Evolutionary conservation across 2,113 vertebrate genomes (phyloP).

Genomic region (Ia io): DNA sequence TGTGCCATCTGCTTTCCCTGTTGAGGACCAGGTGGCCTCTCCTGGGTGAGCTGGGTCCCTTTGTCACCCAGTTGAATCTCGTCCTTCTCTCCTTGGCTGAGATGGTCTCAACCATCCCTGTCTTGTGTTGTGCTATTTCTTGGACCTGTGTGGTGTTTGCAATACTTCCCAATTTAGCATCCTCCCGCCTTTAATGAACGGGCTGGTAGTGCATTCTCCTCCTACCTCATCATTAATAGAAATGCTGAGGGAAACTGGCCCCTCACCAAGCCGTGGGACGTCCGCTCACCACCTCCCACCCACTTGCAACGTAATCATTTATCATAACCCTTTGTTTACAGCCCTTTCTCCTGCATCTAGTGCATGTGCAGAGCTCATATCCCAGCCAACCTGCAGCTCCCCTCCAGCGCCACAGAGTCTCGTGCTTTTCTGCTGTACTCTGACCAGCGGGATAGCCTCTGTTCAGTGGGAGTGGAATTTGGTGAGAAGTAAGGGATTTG

Average conservation of each 20-base stretch:
- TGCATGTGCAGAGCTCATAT: not conserved
- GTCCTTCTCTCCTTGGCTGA: not conserved
- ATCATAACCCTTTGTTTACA: slow-evolving; percentile 67
- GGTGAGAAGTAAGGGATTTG: not conserved
- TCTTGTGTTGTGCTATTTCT: not conserved
- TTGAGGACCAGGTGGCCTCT: not conserved
- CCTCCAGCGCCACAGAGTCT: not conserved
- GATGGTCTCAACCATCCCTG: not conserved
- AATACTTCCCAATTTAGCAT: slow-evolving; percentile 38
- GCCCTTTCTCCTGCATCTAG: slow-evolving; percentile 50
- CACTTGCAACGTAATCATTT: slow-evolving; percentile 40
- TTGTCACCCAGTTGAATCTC: not conserved
- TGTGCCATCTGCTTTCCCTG: not conserved
- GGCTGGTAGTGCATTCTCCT: slow-evolving; percentile 54
- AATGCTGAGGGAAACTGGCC: slow-evolving; percentile 52
- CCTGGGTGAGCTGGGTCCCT: not conserved
- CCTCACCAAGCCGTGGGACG: slow-evolving; percentile 46
- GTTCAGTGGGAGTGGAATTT: not conserved
- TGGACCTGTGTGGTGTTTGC: slow-evolving; percentile 40
- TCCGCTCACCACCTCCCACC: slow-evolving; percentile 56
- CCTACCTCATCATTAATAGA: slow-evolving; percentile 68
- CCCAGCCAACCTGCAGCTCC: not conserved
- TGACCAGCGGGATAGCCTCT: not conserved
- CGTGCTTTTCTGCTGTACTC: not conserved
- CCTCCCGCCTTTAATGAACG: slow-evolving; percentile 58